These are phyloP conservation scores for Drosophila arizonae DNA, from an alignment of 1,140 invertebrate species.

Conservation along the genomic window DNA sequence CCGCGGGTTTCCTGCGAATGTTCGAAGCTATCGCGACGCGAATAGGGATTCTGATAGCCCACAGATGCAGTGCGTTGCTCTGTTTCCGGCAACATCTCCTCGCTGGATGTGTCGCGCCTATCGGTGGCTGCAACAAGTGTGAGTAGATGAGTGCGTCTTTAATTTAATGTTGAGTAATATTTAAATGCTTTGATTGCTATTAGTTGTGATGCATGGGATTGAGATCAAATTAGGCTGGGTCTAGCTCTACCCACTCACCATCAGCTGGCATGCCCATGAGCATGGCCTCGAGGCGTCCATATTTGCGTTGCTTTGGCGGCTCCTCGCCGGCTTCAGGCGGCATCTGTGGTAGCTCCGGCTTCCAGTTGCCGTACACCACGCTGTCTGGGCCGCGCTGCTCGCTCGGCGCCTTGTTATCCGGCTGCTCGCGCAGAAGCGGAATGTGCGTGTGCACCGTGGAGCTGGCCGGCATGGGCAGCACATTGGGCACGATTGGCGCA, in stretches of 20 bases:
- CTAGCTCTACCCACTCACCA: conserved; percentile 24
- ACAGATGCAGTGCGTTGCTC: conserved; percentile 31
- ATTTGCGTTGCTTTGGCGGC: conserved; percentile 54
- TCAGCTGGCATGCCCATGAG: conserved; percentile 64
- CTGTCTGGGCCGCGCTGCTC: conserved; percentile 40
- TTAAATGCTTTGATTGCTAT: too few relatives aligned
- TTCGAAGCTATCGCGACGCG: conserved; percentile 50
- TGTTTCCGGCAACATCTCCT: conserved; percentile 26
- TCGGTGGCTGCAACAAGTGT: conserved; percentile 23
- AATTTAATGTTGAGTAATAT: too few relatives aligned
- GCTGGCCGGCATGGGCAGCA: conserved; percentile 27
- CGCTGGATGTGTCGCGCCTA: conserved; percentile 38
- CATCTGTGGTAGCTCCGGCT: conserved; percentile 62
- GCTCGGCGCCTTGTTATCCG: conserved; percentile 5
- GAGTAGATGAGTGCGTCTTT: not conserved
- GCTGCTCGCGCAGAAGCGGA: conserved; percentile 54
- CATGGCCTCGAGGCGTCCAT: conserved; percentile 63
- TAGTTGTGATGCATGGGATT: too few relatives aligned
- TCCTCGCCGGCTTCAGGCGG: conserved; percentile 43
- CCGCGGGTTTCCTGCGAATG: conserved; percentile 47
- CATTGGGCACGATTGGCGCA: not conserved
- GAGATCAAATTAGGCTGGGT: too few relatives aligned
- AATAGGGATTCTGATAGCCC: conserved; percentile 40
- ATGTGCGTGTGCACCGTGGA: conserved; percentile 67
- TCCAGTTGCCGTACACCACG: conserved; percentile 77